Conservation (phyloP, 2,888 invertebrate species). For the Neoaliturus tenellus region DNA sequence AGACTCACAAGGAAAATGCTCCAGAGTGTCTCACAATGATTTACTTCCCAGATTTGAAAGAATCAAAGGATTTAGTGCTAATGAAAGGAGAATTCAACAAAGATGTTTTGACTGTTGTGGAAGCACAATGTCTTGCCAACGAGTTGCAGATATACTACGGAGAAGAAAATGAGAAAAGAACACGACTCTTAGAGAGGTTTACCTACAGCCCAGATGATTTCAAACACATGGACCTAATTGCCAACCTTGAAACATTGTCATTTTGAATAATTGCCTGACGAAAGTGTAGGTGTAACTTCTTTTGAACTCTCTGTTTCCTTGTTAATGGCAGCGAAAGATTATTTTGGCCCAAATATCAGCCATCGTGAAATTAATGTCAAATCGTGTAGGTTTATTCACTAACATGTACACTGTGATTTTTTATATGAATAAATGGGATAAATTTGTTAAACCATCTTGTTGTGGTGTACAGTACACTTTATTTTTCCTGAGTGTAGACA, state of each 20-base stretch:
- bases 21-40: constrained; percentile 90
- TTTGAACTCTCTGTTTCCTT: no score
- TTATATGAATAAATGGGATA: no score
- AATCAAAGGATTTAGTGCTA: constrained; percentile 83
- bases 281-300: no score
- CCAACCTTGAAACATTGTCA: constrained; percentile 78
- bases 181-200: constrained; percentile 81
- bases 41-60: constrained; percentile 85
- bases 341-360: no score
- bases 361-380: no score
- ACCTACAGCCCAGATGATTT: constrained; percentile 84
- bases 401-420: no score
- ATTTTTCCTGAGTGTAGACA: no score
- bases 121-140: constrained; percentile 91
- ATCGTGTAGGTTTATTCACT: no score
- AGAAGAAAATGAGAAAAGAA: constrained; percentile 78
- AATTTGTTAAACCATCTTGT: no score
- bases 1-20: constrained; percentile 91
- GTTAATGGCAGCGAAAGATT: no score
- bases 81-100: constrained; percentile 93
- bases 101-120: constrained; percentile 83
- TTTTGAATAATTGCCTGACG: no score
- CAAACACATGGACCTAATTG: constrained; percentile 88
- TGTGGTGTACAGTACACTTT: no score
- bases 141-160: constrained; percentile 91